Evolutionary conservation across 1,140 invertebrate species (phyloP), one percentile per base, ranked within the genome.

Genomic region (Papilio helenus): DNA sequence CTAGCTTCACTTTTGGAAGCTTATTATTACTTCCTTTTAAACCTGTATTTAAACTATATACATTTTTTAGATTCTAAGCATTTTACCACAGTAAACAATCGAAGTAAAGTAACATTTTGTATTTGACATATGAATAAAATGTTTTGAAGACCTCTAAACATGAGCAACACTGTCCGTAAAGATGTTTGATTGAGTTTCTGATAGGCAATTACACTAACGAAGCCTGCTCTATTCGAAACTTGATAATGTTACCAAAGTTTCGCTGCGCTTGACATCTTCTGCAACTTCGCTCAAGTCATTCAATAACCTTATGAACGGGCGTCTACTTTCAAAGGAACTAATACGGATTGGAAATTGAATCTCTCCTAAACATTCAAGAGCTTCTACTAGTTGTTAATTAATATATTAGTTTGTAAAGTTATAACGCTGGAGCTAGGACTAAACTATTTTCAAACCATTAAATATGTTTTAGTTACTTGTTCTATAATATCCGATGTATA

Each of bases 181-280:
- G 74, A 76, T 34, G 29, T 76, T 76, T 76, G 51, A 76, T 76
- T 39, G 74, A 76, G 74, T 76, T 76, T 76, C 39, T 39, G 72
- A 74, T 74, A 74, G 72, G 72, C 46, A 74, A 74, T 74, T 74
- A 74, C 72, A 51, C 46, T 76, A 58, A 76, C 74, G 49, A 76
- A 74, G 46, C 18, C 1, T 29, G 74, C 20, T 76, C 49, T 26
- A 76, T 51, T 29, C 26, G 49, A 26, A 39, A 76, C 74, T 58
- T 58, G 46, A 44, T 76, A 76, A 76, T 76, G 16, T 10, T 26
- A 23, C 16, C 49, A 26, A 58, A 76, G 74, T 58, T 76, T 51
- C 26, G 42, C 72, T 73, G 42, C 73, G 49, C n/a, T 16, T 74
- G 42, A 23, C 72, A 23, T 20, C 72, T 14, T 3, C 49, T 76